Evolutionary conservation across 2,888 invertebrate genomes (phyloP).

Genomic region (Chloroclystis v-ata): DNA sequence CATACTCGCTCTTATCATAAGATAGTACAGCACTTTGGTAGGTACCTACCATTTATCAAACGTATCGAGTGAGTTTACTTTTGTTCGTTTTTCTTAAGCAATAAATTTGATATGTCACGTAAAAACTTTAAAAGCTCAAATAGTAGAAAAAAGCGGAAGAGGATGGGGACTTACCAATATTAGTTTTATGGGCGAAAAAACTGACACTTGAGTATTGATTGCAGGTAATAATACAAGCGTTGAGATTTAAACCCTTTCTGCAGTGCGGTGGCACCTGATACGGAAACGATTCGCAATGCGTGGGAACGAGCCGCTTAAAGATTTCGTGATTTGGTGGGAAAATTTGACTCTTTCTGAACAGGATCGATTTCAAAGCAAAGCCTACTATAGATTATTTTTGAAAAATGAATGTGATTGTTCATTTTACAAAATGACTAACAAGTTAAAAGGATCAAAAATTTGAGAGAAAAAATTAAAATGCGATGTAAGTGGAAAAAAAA

Average conservation of each 20-base stretch:
- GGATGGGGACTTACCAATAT: slow-evolving; percentile 75
- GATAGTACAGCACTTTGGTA: slow-evolving; percentile 27
- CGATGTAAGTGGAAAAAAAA: too few species aligned
- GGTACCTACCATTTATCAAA: slow-evolving; percentile 17
- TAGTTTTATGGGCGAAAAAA: slow-evolving; percentile 76
- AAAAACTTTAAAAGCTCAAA: slow-evolving; percentile 60
- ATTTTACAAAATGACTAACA: too few species aligned
- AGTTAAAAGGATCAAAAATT: too few species aligned
- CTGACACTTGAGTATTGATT: slow-evolving; percentile 70
- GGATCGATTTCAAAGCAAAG: neutral
- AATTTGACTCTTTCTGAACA: slow-evolving; percentile 5
- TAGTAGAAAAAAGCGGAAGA: slow-evolving; percentile 71
- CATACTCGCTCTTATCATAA: slow-evolving; percentile 51
- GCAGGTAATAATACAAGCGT: slow-evolving; percentile 63
- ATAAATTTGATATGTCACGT: slow-evolving; percentile 44
- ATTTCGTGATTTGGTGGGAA: slow-evolving; percentile 16
- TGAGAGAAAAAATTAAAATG: too few species aligned
- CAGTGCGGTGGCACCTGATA: slow-evolving; percentile 69
- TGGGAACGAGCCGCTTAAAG: slow-evolving; percentile 51
- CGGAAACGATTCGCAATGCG: slow-evolving; percentile 73
- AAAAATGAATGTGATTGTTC: neutral
- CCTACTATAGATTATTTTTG: neutral
- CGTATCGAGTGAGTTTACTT: neutral
- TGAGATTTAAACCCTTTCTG: slow-evolving; percentile 58
- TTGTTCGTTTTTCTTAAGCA: slow-evolving; percentile 22